phyloP scores from a whole-genome alignment of 2,113 vertebrate genomes.

The Corydoras maculifer region DNA sequence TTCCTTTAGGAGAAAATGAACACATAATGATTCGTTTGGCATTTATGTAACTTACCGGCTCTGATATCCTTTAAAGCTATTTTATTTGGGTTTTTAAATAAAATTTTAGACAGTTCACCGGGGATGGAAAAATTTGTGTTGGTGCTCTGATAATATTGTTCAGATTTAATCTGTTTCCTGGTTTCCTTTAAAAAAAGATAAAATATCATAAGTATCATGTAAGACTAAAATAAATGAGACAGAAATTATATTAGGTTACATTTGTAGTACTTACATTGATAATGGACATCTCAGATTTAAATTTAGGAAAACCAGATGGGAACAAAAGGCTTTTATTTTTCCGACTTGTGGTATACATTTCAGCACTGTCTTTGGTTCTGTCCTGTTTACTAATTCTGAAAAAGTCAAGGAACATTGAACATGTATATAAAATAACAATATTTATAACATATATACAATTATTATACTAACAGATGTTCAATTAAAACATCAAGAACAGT shows the following conservation, averaged over 20 bases:
- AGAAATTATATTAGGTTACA: no score
- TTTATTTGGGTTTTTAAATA: conserved; percentile 76
- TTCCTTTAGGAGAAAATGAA: no score
- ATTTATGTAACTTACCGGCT: conserved; percentile 64
- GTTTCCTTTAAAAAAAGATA: conserved; percentile 9
- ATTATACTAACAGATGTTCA: not conserved
- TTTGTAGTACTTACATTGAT: conserved; percentile 16
- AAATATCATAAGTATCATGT: not conserved
- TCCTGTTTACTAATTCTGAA: conserved; percentile 51
- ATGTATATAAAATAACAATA: not conserved
- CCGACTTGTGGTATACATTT: conserved; percentile 42
- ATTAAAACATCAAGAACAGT: no score
- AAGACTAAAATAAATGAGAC: no score
- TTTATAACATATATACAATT: not conserved
- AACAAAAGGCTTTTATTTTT: conserved; percentile 27
- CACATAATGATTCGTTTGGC: no score
- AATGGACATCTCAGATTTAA: not conserved
- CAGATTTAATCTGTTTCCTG: conserved; percentile 48
- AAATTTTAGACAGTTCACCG: conserved; percentile 76
- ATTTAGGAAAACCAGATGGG: conserved; percentile 23
- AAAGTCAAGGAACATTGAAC: not conserved
- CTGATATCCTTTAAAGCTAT: conserved; percentile 67
- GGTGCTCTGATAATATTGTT: conserved; percentile 56
- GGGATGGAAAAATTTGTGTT: conserved; percentile 69
- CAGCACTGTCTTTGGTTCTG: conserved; percentile 49